Evolutionary conservation across 1,140 invertebrate genomes (phyloP).

Genomic region (Phenacoccus solenopsis): DNA sequence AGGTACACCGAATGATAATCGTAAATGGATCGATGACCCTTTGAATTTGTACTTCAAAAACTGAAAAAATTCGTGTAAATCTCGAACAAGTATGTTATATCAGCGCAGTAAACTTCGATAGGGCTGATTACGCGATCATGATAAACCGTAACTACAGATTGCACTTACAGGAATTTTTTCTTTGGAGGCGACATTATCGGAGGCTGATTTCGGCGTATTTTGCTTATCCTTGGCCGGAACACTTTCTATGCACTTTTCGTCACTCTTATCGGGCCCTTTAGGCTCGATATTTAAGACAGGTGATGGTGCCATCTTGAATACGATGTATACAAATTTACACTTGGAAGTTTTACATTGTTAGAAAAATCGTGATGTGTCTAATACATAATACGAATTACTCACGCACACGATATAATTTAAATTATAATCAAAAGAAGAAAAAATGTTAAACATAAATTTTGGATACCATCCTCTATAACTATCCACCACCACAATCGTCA

Average conservation of each 20-base stretch:
- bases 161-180: not conserved
- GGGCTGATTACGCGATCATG: no score
- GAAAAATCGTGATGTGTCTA: not conserved
- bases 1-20: no score
- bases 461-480: not conserved
- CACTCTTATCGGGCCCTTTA: not conserved
- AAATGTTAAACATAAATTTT: not conserved
- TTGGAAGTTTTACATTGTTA: not conserved
- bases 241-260: not conserved
- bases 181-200: not conserved
- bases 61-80: no score
- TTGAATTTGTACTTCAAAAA: no score
- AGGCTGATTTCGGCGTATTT: not conserved
- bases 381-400: not conserved
- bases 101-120: no score
- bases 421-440: not conserved
- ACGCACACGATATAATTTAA: not conserved
- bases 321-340: not conserved
- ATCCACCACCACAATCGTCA: not conserved
- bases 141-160: no score
- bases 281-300: not conserved
- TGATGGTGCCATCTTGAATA: slow-evolving; percentile 1
- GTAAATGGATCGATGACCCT: no score
- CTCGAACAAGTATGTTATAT: no score
- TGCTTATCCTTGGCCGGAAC: not conserved